phyloP scores from a whole-genome alignment of 2,888 invertebrate genomes.

The Alloplasta piceator region DNA sequence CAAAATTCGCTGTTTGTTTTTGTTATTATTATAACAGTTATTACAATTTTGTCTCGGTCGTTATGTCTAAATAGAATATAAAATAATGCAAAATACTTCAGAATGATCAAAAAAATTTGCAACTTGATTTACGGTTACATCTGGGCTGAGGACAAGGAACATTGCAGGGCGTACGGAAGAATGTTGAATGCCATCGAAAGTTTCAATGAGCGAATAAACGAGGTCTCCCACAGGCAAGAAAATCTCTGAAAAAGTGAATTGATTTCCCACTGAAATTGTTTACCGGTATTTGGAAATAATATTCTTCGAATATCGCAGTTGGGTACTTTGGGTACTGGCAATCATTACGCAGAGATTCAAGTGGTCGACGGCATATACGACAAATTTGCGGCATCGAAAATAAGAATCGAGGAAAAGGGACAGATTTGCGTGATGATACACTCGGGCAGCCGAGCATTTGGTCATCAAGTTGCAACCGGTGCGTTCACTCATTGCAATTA shows the following conservation, averaged over 20 bases:
- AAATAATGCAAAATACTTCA: too few species aligned
- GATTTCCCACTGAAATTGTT: not conserved
- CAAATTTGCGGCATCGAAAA: constrained; percentile 97
- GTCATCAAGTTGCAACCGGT: constrained; percentile 94
- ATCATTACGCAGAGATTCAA: constrained; percentile 99
- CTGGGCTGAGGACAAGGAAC: constrained; percentile 99
- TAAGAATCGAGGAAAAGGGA: constrained; percentile 98
- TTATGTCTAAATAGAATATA: too few species aligned
- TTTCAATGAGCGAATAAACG: constrained; percentile 98
- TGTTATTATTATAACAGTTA: too few species aligned
- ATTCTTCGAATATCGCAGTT: constrained; percentile 85
- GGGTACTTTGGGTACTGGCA: constrained; percentile 98
- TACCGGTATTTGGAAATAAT: not conserved
- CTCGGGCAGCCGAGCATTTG: constrained; percentile 99
- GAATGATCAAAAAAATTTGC: too few species aligned
- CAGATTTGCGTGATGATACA: constrained; percentile 99
- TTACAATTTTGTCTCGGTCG: too few species aligned
- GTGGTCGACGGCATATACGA: constrained; percentile 99
- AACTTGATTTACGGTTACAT: too few species aligned
- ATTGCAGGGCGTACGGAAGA: constrained; percentile 99
- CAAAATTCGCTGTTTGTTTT: too few species aligned
- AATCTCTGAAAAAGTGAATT: not conserved
- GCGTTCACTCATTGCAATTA: constrained; percentile 14
- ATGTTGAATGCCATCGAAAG: constrained; percentile 99
- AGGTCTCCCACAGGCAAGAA: constrained; percentile 92